Conservation (phyloP, 1,140 invertebrate genomes). For the Eubasilissa regina region DNA sequence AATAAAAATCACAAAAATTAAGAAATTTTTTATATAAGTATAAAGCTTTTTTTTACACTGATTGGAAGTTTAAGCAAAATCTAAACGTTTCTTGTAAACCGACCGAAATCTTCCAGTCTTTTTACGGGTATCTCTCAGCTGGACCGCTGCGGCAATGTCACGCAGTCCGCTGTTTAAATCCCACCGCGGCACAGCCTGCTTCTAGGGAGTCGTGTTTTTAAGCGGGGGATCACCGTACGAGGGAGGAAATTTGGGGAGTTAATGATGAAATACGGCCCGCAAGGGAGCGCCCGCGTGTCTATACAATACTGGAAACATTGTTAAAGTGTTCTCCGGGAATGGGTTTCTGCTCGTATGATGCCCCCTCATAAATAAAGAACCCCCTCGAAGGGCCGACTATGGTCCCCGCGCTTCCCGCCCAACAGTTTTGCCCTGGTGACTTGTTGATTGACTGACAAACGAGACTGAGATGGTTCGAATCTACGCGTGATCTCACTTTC, state of each 20-base stretch:
- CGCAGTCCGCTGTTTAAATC: constrained; percentile 5
- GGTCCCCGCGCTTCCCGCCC: neutral
- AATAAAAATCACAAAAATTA: no score
- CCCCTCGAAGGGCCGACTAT: constrained; percentile 5
- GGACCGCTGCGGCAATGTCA: constrained; percentile 5
- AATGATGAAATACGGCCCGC: constrained; percentile 58
- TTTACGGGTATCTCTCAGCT: no score
- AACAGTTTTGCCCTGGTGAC: constrained; percentile 9
- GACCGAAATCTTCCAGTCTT: no score
- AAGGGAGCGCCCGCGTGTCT: constrained; percentile 48
- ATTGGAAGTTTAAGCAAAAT: no score
- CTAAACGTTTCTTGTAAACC: no score
- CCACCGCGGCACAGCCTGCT: constrained; percentile 8
- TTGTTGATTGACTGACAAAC: constrained; percentile 43
- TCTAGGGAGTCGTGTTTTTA: constrained; percentile 21
- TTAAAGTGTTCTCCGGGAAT: constrained; percentile 50
- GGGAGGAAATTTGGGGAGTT: constrained; percentile 29
- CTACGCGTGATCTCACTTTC: no score
- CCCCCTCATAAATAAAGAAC: constrained; percentile 56
- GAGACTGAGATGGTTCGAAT: constrained; percentile 1
- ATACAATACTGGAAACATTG: constrained; percentile 52
- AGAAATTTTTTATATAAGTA: no score
- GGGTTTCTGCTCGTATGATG: constrained; percentile 45
- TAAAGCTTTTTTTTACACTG: no score
- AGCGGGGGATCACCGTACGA: neutral